Evolutionary conservation across 2,113 vertebrate species (phyloP).

Genomic region (Rhombomys opimus): DNA sequence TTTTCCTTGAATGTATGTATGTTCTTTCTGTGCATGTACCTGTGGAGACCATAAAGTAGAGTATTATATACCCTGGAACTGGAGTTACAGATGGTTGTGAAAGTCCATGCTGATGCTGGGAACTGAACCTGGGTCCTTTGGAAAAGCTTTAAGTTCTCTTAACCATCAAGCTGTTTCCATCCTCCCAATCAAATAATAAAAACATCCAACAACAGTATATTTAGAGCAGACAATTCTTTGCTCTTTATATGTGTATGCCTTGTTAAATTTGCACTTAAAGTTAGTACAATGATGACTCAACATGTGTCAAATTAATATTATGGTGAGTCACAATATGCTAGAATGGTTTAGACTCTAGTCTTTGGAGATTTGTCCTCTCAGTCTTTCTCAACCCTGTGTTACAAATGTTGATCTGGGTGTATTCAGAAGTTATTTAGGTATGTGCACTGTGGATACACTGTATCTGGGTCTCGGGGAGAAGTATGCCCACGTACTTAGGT

Average conservation of each 20-base stretch:
- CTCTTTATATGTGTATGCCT: neutral
- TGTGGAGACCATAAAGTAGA: neutral
- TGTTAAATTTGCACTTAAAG: neutral
- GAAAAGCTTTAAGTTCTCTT: neutral
- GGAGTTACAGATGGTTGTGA: neutral
- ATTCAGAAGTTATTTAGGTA: neutral
- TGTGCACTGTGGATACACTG: neutral
- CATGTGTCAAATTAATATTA: neutral
- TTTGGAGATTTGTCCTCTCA: neutral
- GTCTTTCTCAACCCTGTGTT: neutral
- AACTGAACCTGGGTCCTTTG: neutral
- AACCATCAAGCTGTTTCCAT: neutral
- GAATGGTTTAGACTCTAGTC: neutral
- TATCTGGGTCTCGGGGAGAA: neutral
- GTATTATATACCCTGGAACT: neutral
- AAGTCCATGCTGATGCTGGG: neutral
- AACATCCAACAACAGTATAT: neutral
- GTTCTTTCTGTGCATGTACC: neutral
- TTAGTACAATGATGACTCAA: neutral
- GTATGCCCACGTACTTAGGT: neutral
- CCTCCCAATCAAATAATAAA: neutral
- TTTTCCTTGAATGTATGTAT: neutral
- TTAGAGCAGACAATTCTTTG: neutral
- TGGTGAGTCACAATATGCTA: neutral
- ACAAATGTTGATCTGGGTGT: neutral